Percentiles rank a stretch among this genome's conserved stretches.
phyloP scores from a whole-genome alignment of 2,888 invertebrate species.

The Prosapia bicincta region DNA sequence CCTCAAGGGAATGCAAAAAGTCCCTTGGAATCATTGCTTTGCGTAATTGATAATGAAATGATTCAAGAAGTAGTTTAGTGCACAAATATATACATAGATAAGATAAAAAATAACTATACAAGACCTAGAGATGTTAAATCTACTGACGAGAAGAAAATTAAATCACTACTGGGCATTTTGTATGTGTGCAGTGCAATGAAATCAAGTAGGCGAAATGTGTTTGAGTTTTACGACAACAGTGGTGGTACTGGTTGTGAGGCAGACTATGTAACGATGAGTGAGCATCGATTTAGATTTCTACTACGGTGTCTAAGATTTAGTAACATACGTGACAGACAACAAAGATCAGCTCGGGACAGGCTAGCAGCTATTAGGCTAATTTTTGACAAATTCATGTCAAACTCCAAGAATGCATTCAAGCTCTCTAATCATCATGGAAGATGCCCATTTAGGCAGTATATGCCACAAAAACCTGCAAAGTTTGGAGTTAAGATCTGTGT shows the following conservation, averaged over 20 bases:
- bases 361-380: slow-evolving; percentile 38
- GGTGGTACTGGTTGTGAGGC: slow-evolving; percentile 6
- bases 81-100: too few species aligned
- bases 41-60: background rate
- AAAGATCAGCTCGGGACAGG: slow-evolving; percentile 34
- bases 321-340: slow-evolving; percentile 32
- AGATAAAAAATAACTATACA: too few species aligned
- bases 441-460: slow-evolving; percentile 38
- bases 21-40: background rate
- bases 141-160: slow-evolving; percentile 25
- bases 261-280: slow-evolving; percentile 17
- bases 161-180: slow-evolving; percentile 34
- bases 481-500: slow-evolving; percentile 41
- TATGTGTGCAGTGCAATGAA: slow-evolving; percentile 12
- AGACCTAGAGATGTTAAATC: slow-evolving; percentile 11
- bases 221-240: slow-evolving; percentile 6
- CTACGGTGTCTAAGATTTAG: slow-evolving; percentile 10
- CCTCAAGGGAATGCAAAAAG: too few species aligned
- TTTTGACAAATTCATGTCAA: slow-evolving; percentile 39
- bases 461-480: slow-evolving; percentile 41
- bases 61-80: background rate
- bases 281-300: slow-evolving; percentile 15
- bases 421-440: slow-evolving; percentile 26
- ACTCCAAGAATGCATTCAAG: slow-evolving; percentile 3
- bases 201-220: slow-evolving; percentile 30